Evolutionary conservation across 2,113 vertebrate genomes (phyloP).

Genomic region (Todiramphus saurophagus): DNA sequence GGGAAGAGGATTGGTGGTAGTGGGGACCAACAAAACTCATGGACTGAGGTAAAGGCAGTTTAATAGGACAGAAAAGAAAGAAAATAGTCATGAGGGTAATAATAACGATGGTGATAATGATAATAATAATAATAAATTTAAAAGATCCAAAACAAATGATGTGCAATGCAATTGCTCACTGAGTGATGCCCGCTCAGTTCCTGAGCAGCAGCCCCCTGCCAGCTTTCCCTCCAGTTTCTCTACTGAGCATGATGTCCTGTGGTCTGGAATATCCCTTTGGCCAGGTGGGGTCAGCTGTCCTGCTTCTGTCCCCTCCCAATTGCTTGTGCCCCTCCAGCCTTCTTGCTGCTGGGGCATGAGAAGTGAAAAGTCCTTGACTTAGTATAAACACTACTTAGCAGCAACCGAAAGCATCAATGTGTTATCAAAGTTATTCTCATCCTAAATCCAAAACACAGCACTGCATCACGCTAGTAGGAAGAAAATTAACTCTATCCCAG

Average conservation of each 20-base stretch:
- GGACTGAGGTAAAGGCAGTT: neutral
- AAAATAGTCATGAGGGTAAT: neutral
- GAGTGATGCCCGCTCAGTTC: neutral
- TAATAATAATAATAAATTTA: neutral
- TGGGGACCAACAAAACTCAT: neutral
- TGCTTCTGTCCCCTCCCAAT: neutral
- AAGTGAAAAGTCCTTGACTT: neutral
- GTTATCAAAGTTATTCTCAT: neutral
- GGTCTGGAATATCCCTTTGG: neutral
- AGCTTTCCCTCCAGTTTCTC: neutral
- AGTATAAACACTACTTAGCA: neutral
- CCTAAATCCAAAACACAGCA: neutral
- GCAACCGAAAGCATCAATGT: too few relatives aligned
- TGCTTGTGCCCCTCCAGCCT: neutral
- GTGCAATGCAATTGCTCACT: neutral
- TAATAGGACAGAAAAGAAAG: neutral
- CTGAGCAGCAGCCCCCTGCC: neutral
- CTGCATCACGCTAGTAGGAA: neutral
- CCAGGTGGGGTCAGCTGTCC: neutral
- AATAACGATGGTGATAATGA: too few relatives aligned
- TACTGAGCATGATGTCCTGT: neutral
- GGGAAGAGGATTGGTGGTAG: neutral
- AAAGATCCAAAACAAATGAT: too few relatives aligned
- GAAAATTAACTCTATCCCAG: neutral
- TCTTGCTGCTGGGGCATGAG: neutral